These are phyloP conservation scores for Troilus luridus DNA, from an alignment of 2,888 invertebrate species.

Conservation along the genomic window DNA sequence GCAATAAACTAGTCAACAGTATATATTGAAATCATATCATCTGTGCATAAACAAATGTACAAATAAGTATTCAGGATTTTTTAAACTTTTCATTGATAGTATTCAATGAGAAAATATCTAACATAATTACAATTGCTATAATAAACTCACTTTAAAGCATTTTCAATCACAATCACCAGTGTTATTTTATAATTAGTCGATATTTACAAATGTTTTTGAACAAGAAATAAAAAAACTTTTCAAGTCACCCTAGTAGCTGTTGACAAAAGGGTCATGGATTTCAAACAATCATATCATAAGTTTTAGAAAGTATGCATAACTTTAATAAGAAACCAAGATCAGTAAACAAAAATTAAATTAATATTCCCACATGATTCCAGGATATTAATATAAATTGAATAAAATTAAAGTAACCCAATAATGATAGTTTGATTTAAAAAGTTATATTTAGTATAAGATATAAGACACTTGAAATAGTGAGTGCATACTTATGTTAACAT, in stretches of 20 bases:
- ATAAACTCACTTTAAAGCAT: not conserved
- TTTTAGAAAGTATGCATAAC: not conserved
- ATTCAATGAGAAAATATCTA: not conserved
- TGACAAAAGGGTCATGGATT: not conserved
- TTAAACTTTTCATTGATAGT: not conserved
- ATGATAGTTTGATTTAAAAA: not conserved
- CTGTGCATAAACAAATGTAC: conserved; percentile 1
- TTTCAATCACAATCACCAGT: not conserved
- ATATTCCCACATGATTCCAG: not conserved
- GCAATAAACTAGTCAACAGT: not conserved
- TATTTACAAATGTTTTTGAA: not conserved
- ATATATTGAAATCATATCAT: not conserved
- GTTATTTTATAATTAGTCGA: not conserved
- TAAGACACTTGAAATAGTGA: not conserved
- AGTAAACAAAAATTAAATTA: not conserved
- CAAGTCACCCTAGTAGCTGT: not conserved
- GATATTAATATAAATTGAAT: not conserved
- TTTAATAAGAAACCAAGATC: not conserved
- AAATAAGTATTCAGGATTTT: not conserved
- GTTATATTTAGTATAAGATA: not conserved
- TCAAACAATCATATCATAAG: not conserved
- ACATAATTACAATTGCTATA: not conserved
- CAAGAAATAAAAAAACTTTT: not conserved
- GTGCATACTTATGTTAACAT: not conserved
- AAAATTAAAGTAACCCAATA: not conserved